Conservation (phyloP, 37 sponge, comb jelly and placozoan species). For the Bolinopsis microptera region DNA sequence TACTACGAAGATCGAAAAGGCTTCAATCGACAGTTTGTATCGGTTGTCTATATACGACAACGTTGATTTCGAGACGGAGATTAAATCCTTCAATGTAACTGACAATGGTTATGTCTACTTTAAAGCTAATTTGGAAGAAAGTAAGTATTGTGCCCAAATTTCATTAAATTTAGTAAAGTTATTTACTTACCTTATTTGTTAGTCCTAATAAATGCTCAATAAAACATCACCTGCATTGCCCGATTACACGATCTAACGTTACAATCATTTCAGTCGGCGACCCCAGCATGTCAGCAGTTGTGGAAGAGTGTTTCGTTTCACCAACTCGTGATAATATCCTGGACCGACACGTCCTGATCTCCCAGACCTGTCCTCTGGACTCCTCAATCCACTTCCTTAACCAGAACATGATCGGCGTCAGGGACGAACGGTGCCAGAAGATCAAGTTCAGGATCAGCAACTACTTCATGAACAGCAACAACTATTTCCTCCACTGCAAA, state of each 20-base stretch:
- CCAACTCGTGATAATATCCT: slow-evolving; percentile 8
- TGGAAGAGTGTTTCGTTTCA: slow-evolving; percentile 44
- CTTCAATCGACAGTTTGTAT: neutral
- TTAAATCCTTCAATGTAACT: neutral
- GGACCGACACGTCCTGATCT: slow-evolving; percentile 47
- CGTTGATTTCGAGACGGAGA: neutral
- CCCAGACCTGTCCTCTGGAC: slow-evolving; percentile 17
- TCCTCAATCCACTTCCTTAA: slow-evolving; percentile 2
- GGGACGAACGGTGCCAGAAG: neutral
- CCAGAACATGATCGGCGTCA: neutral
- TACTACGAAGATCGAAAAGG: neutral
- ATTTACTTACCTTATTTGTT: no score
- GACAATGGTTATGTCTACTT: slow-evolving; percentile 50
- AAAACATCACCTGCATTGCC: no score
- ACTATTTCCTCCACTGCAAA: slow-evolving; percentile 30
- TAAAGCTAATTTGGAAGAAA: slow-evolving; percentile 26
- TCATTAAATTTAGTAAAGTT: no score
- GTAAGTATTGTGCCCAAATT: neutral
- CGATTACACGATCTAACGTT: no score
- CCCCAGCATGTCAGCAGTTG: slow-evolving; percentile 46
- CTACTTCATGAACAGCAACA: neutral
- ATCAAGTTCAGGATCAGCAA: neutral
- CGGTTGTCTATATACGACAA: neutral
- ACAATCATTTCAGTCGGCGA: neutral
- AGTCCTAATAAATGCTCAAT: no score